Evolutionary conservation across 2,113 vertebrate species (phyloP).

Genomic region (Rhizomys pruinosus): DNA sequence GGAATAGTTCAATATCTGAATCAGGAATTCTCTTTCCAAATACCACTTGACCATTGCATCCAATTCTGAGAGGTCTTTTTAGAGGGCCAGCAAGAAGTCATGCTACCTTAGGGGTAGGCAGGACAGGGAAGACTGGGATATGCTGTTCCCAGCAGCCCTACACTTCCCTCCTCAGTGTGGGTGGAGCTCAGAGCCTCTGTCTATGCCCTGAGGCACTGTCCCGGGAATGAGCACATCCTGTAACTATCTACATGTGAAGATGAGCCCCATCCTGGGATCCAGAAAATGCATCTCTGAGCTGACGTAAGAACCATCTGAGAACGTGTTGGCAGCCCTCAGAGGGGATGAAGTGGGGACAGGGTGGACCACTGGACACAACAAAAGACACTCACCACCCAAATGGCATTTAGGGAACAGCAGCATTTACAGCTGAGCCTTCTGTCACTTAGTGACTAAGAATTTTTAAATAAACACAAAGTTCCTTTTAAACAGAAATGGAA

Average conservation of each 20-base stretch:
- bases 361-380: neutral
- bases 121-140: neutral
- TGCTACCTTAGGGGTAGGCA: neutral
- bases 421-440: constrained; percentile 35
- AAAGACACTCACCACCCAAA: constrained; percentile 59
- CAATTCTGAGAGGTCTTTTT: neutral
- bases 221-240: neutral
- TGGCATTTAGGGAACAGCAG: neutral
- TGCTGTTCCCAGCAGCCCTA: neutral
- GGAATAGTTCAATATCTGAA: neutral
- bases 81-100: neutral
- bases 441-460: constrained; percentile 72
- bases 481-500: constrained; percentile 77
- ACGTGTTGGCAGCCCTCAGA: neutral
- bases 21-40: neutral
- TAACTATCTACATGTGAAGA: neutral
- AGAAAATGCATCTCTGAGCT: neutral
- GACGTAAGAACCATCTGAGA: neutral
- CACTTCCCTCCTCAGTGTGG: neutral
- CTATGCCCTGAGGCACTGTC: neutral
- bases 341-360: constrained; percentile 45
- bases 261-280: neutral
- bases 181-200: neutral
- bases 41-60: neutral
- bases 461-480: constrained; percentile 75